Percentiles rank a stretch among this genome's conserved stretches.
These are phyloP conservation scores for Pocota personata DNA, from an alignment of 2,888 invertebrate genomes.

Conservation along the genomic window DNA sequence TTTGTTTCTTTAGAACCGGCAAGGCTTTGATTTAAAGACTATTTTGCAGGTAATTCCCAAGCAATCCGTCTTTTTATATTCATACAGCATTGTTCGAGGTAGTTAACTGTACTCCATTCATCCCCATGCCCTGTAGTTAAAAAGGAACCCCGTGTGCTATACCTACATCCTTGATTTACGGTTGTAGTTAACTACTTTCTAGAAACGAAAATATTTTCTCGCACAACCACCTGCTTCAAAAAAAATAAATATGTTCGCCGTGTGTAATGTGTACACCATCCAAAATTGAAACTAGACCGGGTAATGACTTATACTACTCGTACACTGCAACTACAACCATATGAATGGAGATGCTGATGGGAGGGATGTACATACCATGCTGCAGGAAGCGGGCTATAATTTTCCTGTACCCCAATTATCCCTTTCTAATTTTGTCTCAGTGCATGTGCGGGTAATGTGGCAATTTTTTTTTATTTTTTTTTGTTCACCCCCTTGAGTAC, in stretches of 20 bases:
- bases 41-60: no score
- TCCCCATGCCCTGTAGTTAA: no score
- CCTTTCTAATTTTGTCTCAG: slow-evolving; percentile 40
- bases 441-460: slow-evolving; percentile 38
- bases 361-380: not conserved
- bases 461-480: not conserved
- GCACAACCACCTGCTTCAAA: slow-evolving; percentile 26
- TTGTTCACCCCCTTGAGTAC: not conserved
- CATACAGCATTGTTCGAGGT: no score
- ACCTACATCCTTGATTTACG: no score
- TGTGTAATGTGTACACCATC: not conserved
- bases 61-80: no score
- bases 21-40: no score
- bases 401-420: slow-evolving; percentile 53
- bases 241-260: slow-evolving; percentile 22
- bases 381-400: slow-evolving; percentile 31
- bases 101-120: no score
- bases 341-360: not conserved
- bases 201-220: not conserved
- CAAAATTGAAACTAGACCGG: slow-evolving; percentile 22
- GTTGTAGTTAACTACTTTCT: not conserved
- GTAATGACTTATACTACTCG: slow-evolving; percentile 32
- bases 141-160: no score
- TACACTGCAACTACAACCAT: not conserved
- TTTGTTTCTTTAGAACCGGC: no score